Evolutionary conservation across 2,113 vertebrate species (phyloP), one percentile per base, ranked within the genome.

Genomic region (Nycticryphes semicollaris): DNA sequence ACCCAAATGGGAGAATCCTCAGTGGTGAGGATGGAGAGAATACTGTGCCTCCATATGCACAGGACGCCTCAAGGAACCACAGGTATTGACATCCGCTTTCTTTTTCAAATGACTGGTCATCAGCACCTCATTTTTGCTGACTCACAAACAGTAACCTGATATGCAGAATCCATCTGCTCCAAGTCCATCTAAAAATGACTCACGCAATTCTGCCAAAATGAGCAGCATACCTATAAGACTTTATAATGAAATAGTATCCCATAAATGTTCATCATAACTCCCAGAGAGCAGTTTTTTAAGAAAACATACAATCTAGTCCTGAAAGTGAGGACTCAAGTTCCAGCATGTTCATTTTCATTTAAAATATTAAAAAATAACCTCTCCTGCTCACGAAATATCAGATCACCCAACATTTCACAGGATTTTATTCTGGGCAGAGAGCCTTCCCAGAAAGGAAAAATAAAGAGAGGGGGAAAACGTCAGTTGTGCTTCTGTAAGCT

Each of bases 121-220:
- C 88, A 89, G 96, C 75, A 89, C 28, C 68, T 51, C 85, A 3
- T 67, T 94, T 95, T 17, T 97, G 96, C 93, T 96, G 96, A 97
- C 94, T 97, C 96, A 97, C 60, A 77, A 94, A 85, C 93, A 92
- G 95, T 35, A 94, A 96, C 72, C 84, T 78, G 85, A 95, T 85
- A 90, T 93, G 90, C 93, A 86, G 84, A 77, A 70, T 57, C 67
- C 50, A 72, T 54, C 69, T 91, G 81, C 53, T 96, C 78, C 87
- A 82, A 93, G 77, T 76, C 87, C 43, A 80, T 50, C 51, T 74
- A 59, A 80, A 93, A 93, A 94, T 91, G 93, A 91, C 84, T 94
- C 89, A 93, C 5, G 30, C 24, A 1, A 73, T 72, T 76, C 87
- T 83, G 93, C 70, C 87, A 90, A 87, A 91, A 72, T 10, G 28